These are phyloP conservation scores for Myotis myotis DNA, from an alignment of 2,797 vertebrate genomes.

Conservation along the genomic window DNA sequence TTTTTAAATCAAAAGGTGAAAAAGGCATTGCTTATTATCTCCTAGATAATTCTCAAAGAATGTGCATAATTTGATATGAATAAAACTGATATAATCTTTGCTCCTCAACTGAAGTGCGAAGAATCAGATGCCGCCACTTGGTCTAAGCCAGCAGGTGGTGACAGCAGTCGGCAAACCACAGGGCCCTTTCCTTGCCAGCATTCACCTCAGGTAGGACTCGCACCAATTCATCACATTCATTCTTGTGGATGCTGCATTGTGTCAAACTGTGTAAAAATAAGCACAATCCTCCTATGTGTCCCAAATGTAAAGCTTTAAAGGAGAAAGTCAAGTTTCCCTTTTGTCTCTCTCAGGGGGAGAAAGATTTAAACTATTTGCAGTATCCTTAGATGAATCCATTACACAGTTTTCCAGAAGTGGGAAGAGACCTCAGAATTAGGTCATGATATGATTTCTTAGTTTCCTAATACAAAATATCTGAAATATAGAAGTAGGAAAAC, in stretches of 20 bases:
- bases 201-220: neutral
- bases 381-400: neutral
- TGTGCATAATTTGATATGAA: neutral
- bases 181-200: too few species aligned
- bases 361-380: neutral
- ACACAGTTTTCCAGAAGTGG: neutral
- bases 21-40: neutral
- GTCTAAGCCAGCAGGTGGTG: neutral
- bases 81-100: neutral
- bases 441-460: slow-evolving; percentile 31
- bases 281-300: neutral
- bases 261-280: neutral
- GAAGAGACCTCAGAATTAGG: slow-evolving; percentile 42
- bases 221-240: neutral
- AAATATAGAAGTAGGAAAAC: slow-evolving; percentile 50
- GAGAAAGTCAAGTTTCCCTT: neutral
- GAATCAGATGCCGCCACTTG: neutral
- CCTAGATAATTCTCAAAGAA: neutral
- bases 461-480: slow-evolving; percentile 34
- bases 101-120: neutral
- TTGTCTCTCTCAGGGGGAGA: neutral
- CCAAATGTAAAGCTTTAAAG: neutral
- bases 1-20: neutral
- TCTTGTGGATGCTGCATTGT: neutral
- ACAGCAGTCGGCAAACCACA: neutral